phyloP scores from a whole-genome alignment of 1,140 invertebrate species.

The Drosophila miranda region DNA sequence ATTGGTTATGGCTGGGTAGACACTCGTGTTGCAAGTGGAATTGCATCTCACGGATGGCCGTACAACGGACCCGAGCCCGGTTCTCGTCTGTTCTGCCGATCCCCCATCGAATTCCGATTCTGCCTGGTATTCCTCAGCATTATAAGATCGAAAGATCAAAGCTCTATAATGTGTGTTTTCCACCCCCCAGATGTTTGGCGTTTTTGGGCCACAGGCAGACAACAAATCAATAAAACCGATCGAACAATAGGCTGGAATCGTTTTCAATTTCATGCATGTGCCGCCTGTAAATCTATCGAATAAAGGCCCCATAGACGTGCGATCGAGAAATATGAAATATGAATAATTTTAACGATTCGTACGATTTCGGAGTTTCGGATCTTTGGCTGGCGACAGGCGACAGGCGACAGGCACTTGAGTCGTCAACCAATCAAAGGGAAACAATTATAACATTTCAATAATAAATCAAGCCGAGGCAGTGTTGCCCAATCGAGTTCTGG shows the following conservation, averaged over 20 bases:
- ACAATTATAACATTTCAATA: slow-evolving; percentile 57
- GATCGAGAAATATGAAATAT: slow-evolving; percentile 17
- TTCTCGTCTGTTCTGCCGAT: too few relatives aligned
- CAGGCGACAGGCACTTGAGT: slow-evolving; percentile 40
- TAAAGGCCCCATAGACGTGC: slow-evolving; percentile 38
- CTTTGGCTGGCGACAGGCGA: slow-evolving; percentile 23
- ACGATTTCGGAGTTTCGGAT: slow-evolving; percentile 12
- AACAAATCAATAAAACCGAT: slow-evolving; percentile 50
- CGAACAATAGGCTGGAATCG: slow-evolving; percentile 41
- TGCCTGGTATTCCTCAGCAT: too few relatives aligned
- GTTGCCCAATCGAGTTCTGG: slow-evolving; percentile 33
- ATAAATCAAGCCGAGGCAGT: slow-evolving; percentile 53
- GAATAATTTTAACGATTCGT: background rate
- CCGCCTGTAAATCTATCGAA: slow-evolving; percentile 19
- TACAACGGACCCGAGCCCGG: too few relatives aligned
- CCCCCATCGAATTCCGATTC: too few relatives aligned
- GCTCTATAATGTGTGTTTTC: slow-evolving; percentile 49
- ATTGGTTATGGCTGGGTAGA: slow-evolving; percentile 17
- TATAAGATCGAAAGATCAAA: slow-evolving; percentile 56
- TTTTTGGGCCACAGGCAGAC: slow-evolving; percentile 45
- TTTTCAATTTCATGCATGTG: slow-evolving; percentile 37
- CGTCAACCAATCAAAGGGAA: slow-evolving; percentile 55
- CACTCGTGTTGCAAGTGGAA: slow-evolving; percentile 1
- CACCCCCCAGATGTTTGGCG: slow-evolving; percentile 50
- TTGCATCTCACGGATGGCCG: background rate